Evolutionary conservation across 2,113 vertebrate species (phyloP).

Genomic region (Spermophilus dauricus): DNA sequence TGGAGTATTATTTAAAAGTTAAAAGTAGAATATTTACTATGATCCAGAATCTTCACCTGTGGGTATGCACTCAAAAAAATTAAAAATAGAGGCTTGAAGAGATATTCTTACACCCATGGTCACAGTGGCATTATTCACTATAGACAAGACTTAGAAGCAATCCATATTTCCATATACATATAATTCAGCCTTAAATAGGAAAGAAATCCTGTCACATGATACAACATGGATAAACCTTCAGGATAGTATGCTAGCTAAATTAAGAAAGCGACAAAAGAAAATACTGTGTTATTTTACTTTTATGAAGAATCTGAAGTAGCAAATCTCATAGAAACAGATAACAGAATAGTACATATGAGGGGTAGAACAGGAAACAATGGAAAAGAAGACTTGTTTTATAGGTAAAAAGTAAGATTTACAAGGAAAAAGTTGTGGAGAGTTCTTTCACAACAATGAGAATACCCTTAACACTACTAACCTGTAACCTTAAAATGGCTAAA

Average conservation of each 20-base stretch:
- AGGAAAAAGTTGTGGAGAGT: background rate
- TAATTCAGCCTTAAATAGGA: background rate
- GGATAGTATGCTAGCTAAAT: background rate
- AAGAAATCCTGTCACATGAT: background rate
- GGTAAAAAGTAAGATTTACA: background rate
- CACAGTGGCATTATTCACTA: background rate
- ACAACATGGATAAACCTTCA: background rate
- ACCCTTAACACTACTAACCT: background rate
- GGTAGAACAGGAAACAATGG: too few relatives aligned
- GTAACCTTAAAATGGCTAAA: background rate
- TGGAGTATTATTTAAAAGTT: background rate
- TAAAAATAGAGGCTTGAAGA: background rate
- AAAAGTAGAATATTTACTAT: background rate
- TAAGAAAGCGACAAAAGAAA: background rate
- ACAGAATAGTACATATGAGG: background rate
- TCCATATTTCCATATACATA: background rate
- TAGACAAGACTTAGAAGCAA: too few relatives aligned
- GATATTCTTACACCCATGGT: background rate
- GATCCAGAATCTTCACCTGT: background rate
- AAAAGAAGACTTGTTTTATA: background rate
- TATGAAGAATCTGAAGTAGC: background rate
- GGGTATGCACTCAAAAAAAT: background rate
- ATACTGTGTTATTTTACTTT: background rate
- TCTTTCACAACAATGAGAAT: background rate
- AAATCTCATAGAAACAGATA: background rate